Conservation (phyloP, 2,888 invertebrate species). For the Ephialtes manifestator region DNA sequence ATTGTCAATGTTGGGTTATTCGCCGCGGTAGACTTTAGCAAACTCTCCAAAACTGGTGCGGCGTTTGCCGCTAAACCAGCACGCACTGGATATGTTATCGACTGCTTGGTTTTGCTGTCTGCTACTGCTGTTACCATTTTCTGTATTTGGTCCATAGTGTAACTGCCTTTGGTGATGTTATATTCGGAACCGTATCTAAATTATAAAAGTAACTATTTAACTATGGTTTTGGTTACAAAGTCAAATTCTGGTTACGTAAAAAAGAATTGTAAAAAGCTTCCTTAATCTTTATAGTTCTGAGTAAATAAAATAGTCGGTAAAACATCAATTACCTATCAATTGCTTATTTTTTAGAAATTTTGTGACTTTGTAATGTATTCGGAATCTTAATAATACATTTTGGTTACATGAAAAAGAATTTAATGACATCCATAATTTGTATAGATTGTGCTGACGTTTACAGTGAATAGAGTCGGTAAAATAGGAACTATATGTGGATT, state of each 20-base stretch:
- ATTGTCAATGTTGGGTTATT: slow-evolving; percentile 91
- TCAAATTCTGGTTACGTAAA: not conserved
- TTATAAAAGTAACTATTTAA: slow-evolving; percentile 28
- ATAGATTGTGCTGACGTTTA: too few relatives aligned
- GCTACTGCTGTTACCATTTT: slow-evolving; percentile 90
- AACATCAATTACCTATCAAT: not conserved
- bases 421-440: too few relatives aligned
- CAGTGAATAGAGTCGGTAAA: too few relatives aligned
- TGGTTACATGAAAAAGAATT: too few relatives aligned
- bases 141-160: slow-evolving; percentile 89
- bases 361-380: too few relatives aligned
- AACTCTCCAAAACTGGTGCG: slow-evolving; percentile 87
- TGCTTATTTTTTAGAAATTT: too few relatives aligned
- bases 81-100: slow-evolving; percentile 93
- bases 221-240: not conserved
- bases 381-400: too few relatives aligned
- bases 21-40: slow-evolving; percentile 87
- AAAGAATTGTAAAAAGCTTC: not conserved
- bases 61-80: slow-evolving; percentile 91
- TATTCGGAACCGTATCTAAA: slow-evolving; percentile 75
- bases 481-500: too few relatives aligned
- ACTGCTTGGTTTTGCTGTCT: slow-evolving; percentile 88
- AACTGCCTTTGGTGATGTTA: slow-evolving; percentile 86
- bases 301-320: slow-evolving; percentile 4
- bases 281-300: not conserved